Conservation (phyloP, 2,888 invertebrate species). For the Sialis fuliginosa region DNA sequence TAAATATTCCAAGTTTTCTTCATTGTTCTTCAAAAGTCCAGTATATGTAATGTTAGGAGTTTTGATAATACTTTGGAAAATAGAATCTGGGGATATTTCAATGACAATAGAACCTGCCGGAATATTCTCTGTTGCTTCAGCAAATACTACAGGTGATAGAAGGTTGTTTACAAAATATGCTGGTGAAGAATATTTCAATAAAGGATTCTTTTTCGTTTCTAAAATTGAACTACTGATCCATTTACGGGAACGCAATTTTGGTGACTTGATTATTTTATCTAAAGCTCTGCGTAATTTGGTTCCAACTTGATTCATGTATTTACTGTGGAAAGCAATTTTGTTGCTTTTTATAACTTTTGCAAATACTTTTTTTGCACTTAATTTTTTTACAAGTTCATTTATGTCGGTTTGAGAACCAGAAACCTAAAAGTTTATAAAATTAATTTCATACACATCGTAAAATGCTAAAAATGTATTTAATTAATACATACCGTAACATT, state of each 20-base stretch:
- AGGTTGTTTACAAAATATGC: slow-evolving; percentile 85
- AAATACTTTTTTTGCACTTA: slow-evolving; percentile 52
- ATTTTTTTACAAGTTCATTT: slow-evolving; percentile 36
- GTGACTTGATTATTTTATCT: slow-evolving; percentile 53
- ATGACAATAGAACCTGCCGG: slow-evolving; percentile 68
- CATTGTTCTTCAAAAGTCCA: slow-evolving; percentile 36
- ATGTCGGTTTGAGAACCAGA: slow-evolving; percentile 59
- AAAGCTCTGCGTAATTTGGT: slow-evolving; percentile 51
- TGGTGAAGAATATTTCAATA: slow-evolving; percentile 57
- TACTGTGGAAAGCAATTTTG: slow-evolving; percentile 73
- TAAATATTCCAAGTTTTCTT: slow-evolving; percentile 46
- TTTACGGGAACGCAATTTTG: slow-evolving; percentile 49
- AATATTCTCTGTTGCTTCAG: slow-evolving; percentile 61
- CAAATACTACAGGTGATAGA: slow-evolving; percentile 72
- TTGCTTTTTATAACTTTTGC: slow-evolving; percentile 63
- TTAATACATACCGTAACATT: slow-evolving; percentile 46
- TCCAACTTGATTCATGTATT: slow-evolving; percentile 61
- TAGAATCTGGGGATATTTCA: slow-evolving; percentile 80
- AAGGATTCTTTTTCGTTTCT: slow-evolving; percentile 50
- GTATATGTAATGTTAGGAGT: slow-evolving; percentile 29
- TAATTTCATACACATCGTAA: slow-evolving; percentile 29
- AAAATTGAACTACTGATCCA: slow-evolving; percentile 86
- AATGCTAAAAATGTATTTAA: background rate
- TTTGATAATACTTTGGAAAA: slow-evolving; percentile 75
- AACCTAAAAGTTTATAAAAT: slow-evolving; percentile 55